Evolutionary conservation across 2,888 invertebrate genomes (phyloP).

Genomic region (Stenichneumon culpator): DNA sequence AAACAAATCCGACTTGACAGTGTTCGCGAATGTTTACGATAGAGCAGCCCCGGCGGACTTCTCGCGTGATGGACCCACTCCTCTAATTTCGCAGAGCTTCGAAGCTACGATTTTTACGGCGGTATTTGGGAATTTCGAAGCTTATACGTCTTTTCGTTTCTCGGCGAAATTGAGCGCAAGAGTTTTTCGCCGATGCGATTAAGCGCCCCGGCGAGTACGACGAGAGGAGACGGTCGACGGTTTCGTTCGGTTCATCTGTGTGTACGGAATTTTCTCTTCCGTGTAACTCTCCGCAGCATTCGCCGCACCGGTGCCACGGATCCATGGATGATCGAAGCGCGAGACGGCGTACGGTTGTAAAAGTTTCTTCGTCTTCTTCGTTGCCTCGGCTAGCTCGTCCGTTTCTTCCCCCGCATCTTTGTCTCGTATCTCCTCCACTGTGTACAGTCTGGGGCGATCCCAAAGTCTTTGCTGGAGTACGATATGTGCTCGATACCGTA

Average conservation of each 20-base stretch:
- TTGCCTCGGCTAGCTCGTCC: constrained; percentile 26
- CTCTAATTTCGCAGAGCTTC: constrained; percentile 36
- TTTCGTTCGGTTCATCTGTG: constrained; percentile 11
- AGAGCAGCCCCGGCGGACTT: background rate
- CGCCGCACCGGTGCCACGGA: constrained; percentile 32
- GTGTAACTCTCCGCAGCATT: constrained; percentile 32
- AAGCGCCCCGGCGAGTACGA: constrained; percentile 26
- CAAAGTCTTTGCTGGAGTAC: constrained; percentile 44
- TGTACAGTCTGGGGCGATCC: constrained; percentile 30
- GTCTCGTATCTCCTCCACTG: constrained; percentile 18
- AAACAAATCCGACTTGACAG: constrained; percentile 49
- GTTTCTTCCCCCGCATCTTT: constrained; percentile 47
- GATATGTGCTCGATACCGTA: constrained; percentile 52
- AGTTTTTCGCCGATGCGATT: constrained; percentile 51
- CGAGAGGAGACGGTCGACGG: constrained; percentile 30
- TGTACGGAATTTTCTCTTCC: constrained; percentile 10
- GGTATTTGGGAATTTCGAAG: constrained; percentile 52
- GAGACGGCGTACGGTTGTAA: constrained; percentile 57
- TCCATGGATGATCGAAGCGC: constrained; percentile 63
- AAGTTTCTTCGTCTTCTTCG: constrained; percentile 44
- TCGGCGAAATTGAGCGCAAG: constrained; percentile 14
- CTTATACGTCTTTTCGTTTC: constrained; percentile 11
- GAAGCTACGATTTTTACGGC: constrained; percentile 53
- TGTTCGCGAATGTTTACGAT: constrained; percentile 46
- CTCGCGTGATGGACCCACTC: constrained; percentile 15